Evolutionary conservation across 2,113 vertebrate species (phyloP).

Genomic region (Odocoileus virginianus): DNA sequence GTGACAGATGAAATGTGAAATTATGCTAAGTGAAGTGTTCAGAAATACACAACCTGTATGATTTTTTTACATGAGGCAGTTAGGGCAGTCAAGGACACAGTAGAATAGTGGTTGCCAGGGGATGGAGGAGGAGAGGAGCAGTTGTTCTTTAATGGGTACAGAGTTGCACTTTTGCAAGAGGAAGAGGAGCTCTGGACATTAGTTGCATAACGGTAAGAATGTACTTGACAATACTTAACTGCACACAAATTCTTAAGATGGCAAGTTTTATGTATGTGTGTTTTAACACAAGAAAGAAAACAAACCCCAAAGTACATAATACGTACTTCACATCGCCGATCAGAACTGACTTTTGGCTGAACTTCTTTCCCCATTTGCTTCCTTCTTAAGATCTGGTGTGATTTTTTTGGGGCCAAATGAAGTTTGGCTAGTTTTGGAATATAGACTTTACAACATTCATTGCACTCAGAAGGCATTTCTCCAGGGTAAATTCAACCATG

Average conservation of each 20-base stretch:
- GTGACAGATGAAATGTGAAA: not conserved
- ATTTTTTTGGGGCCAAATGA: not conserved
- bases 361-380: not conserved
- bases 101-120: not conserved
- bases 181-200: not conserved
- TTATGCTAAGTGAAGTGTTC: not conserved
- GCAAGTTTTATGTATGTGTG: not conserved
- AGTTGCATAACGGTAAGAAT: not conserved
- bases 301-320: not conserved
- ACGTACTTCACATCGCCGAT: not conserved
- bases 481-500: not conserved
- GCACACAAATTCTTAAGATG: not conserved
- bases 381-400: not conserved
- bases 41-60: not conserved
- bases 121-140: not conserved
- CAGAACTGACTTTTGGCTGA: not conserved
- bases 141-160: not conserved
- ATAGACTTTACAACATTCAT: not conserved
- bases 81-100: not conserved
- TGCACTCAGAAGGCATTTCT: not conserved
- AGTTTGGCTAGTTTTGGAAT: not conserved
- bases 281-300: not conserved
- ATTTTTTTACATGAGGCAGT: not conserved
- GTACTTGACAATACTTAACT: not conserved
- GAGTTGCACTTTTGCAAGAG: not conserved